phyloP scores from a whole-genome alignment of 2,888 invertebrate genomes.

The Thyatira batis region DNA sequence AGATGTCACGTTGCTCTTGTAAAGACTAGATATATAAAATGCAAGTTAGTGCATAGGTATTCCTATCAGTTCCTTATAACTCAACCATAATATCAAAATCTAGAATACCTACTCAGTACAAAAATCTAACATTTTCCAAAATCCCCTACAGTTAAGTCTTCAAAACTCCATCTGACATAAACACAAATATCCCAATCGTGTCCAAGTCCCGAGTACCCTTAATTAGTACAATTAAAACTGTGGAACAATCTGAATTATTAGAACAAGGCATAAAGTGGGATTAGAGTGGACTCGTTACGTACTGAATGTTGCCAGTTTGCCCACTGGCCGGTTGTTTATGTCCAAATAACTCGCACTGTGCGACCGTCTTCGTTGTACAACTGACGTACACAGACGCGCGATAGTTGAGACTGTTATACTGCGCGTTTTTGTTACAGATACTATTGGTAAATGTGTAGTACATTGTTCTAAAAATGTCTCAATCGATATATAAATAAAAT shows the following conservation, averaged over 20 bases:
- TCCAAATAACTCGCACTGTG: slow-evolving; percentile 17
- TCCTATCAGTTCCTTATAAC: too few relatives aligned
- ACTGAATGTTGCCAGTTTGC: slow-evolving; percentile 28
- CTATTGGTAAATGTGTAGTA: too few relatives aligned
- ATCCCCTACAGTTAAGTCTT: too few relatives aligned
- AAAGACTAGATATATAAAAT: too few relatives aligned
- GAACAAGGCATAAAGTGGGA: slow-evolving; percentile 11
- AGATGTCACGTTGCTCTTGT: too few relatives aligned
- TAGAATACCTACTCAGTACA: too few relatives aligned
- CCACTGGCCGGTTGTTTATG: slow-evolving; percentile 16
- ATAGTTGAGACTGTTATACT: not conserved
- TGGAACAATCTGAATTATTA: slow-evolving; percentile 7
- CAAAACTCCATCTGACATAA: not conserved
- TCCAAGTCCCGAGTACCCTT: not conserved
- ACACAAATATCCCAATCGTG: not conserved
- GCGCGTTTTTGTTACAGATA: not conserved
- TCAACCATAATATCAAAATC: too few relatives aligned
- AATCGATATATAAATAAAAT: too few relatives aligned
- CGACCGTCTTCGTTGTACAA: slow-evolving; percentile 10
- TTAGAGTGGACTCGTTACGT: slow-evolving; percentile 14
- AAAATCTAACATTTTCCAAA: too few relatives aligned
- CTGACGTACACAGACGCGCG: slow-evolving; percentile 6
- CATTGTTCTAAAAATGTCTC: too few relatives aligned
- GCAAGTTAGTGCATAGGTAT: too few relatives aligned
- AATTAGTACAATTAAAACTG: not conserved